Evolutionary conservation across 2,113 vertebrate genomes (phyloP).

Genomic region (Lichenostomus cassidix): DNA sequence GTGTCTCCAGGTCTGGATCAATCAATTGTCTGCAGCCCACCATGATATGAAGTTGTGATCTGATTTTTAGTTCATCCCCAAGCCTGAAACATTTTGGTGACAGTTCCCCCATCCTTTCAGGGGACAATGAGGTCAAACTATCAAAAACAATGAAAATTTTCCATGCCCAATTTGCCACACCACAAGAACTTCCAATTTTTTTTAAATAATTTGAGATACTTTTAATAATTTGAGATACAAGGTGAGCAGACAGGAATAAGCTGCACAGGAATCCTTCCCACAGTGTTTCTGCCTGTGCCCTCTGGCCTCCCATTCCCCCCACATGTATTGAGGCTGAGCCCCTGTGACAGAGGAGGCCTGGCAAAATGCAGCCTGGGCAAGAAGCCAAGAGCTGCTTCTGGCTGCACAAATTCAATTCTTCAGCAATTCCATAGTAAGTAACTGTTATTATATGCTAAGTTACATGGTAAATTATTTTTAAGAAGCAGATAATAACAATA

Average conservation of each 20-base stretch:
- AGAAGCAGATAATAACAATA: constrained; percentile 49
- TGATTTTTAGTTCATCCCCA: neutral
- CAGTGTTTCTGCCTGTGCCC: neutral
- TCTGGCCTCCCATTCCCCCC: neutral
- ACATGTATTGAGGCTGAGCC: neutral
- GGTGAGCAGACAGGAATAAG: neutral
- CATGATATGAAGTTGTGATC: neutral
- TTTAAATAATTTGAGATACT: neutral
- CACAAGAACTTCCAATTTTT: neutral
- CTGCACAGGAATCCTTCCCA: neutral
- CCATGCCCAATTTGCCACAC: neutral
- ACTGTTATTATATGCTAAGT: constrained; percentile 38
- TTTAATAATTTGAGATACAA: neutral
- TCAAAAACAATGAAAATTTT: neutral
- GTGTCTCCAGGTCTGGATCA: neutral
- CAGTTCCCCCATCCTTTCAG: neutral
- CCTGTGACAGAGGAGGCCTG: neutral
- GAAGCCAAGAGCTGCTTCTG: constrained; percentile 29
- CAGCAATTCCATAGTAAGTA: constrained; percentile 32
- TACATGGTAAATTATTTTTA: constrained; percentile 54
- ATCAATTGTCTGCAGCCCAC: neutral
- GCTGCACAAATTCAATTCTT: constrained; percentile 36
- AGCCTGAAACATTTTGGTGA: neutral
- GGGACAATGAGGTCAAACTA: neutral
- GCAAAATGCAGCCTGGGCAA: neutral